These are phyloP conservation scores for Gopherus flavomarginatus DNA, from an alignment of 2,113 vertebrate species.

Conservation along the genomic window DNA sequence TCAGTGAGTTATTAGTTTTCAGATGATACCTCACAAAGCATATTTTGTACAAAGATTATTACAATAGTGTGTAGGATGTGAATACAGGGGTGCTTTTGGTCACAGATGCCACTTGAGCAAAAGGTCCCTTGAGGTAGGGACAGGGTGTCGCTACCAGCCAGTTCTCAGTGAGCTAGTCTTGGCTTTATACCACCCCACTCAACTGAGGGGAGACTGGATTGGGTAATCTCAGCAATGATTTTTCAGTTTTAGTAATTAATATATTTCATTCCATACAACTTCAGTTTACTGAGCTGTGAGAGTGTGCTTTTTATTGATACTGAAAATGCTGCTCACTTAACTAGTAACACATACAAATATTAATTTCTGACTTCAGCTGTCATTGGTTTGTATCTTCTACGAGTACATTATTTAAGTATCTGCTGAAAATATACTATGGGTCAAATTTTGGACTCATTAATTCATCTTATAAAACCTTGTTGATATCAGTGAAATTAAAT, in stretches of 20 bases:
- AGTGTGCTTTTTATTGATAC: background rate
- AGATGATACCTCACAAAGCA: no score
- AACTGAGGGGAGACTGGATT: constrained; percentile 33
- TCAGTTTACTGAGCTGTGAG: constrained; percentile 28
- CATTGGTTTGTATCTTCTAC: background rate
- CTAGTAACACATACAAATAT: background rate
- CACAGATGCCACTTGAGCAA: no score
- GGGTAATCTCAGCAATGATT: background rate
- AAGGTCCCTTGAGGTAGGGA: no score
- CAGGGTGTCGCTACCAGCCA: background rate
- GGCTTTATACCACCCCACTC: constrained; percentile 20
- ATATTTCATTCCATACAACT: background rate
- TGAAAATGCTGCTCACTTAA: background rate
- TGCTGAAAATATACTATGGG: background rate
- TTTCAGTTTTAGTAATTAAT: constrained; percentile 50
- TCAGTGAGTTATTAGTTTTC: no score
- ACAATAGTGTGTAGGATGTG: no score
- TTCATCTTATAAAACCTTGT: background rate
- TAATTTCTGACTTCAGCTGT: background rate
- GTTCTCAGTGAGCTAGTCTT: background rate
- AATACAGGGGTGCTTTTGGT: no score
- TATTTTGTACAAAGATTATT: no score
- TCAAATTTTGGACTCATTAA: no score
- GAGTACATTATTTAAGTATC: background rate
- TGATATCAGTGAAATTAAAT: background rate